These are phyloP conservation scores for Platycercus adscitus DNA, from an alignment of 2,113 vertebrate genomes.

Conservation along the genomic window DNA sequence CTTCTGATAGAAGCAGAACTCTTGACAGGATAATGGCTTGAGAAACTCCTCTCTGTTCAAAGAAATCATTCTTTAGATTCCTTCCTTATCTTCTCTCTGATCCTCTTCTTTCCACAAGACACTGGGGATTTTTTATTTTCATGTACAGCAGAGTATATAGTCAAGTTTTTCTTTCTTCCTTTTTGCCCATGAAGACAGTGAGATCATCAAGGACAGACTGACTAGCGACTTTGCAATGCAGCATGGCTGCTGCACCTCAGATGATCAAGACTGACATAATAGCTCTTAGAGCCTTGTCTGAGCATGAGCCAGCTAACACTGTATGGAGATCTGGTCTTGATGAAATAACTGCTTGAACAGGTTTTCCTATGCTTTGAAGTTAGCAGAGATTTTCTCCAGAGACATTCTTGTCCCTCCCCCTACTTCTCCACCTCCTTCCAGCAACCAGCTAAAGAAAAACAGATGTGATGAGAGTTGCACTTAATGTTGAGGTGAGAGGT, in stretches of 20 bases:
- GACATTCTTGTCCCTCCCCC: background rate
- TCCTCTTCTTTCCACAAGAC: background rate
- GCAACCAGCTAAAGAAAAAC: background rate
- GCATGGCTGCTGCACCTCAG: background rate
- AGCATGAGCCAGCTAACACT: background rate
- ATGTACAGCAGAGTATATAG: background rate
- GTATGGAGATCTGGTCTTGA: background rate
- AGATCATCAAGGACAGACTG: background rate
- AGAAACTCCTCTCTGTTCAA: background rate
- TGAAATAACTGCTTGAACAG: background rate
- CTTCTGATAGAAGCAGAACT: background rate
- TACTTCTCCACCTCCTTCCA: background rate
- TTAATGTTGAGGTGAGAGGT: background rate
- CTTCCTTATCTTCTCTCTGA: background rate
- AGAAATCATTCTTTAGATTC: background rate
- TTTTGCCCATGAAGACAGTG: accelerated
- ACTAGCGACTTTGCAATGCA: background rate
- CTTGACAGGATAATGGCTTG: background rate
- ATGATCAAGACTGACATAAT: background rate
- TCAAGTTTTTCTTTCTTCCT: background rate
- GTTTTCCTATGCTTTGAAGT: background rate
- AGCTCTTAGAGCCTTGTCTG: background rate
- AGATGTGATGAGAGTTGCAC: background rate
- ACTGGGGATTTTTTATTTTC: background rate
- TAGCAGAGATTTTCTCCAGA: conserved; percentile 8